Evolutionary conservation across 2,888 invertebrate species (phyloP).

Genomic region (Sipha maydis): DNA sequence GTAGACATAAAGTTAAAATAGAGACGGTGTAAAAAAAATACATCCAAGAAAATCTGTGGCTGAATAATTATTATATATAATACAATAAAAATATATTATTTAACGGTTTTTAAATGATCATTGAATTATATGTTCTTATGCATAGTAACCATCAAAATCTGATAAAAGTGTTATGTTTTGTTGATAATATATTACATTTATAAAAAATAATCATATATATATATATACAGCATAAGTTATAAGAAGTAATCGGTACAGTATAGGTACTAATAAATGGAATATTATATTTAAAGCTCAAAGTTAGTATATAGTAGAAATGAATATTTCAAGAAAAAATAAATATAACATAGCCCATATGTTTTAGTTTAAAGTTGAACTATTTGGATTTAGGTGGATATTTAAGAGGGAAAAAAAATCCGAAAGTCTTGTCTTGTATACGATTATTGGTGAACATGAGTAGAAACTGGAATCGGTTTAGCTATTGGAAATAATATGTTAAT

Average conservation of each 20-base stretch:
- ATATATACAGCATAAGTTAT: too few relatives aligned
- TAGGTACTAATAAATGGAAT: not conserved
- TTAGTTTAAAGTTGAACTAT: not conserved
- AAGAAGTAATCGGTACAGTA: not conserved
- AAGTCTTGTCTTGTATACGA: not conserved
- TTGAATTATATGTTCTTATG: too few relatives aligned
- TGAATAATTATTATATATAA: too few relatives aligned
- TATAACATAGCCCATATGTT: not conserved
- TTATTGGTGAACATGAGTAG: not conserved
- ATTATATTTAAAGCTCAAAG: not conserved
- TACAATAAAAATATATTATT: not conserved
- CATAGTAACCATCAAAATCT: not conserved
- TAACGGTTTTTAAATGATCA: not conserved
- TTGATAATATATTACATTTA: not conserved
- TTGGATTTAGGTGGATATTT: not conserved
- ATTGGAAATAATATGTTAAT: constrained; percentile 2
- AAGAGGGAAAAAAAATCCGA: not conserved
- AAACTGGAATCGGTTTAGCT: not conserved
- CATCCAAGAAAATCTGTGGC: too few relatives aligned
- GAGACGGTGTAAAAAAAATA: too few relatives aligned
- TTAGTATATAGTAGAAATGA: not conserved
- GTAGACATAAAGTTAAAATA: too few relatives aligned
- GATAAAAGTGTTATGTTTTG: not conserved
- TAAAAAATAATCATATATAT: not conserved
- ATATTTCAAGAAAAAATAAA: not conserved